These are phyloP conservation scores for Heterodera filipjevi DNA, from an alignment of 2,888 invertebrate genomes.

Conservation along the genomic window DNA sequence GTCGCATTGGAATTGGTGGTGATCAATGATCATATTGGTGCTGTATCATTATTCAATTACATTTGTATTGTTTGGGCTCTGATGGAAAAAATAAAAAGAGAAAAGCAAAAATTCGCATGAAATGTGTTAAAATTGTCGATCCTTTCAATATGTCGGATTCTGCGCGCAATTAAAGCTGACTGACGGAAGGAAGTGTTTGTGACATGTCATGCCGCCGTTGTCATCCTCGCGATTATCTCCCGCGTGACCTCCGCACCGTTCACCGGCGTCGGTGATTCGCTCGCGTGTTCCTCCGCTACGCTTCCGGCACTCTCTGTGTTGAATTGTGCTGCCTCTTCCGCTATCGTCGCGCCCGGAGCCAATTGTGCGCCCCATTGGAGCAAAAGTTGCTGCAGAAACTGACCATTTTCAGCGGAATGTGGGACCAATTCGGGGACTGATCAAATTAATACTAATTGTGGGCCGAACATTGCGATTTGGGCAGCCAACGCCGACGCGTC, in stretches of 20 bases:
- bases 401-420: background rate
- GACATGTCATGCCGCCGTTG: background rate
- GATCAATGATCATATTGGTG: background rate
- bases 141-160: background rate
- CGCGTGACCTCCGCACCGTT: background rate
- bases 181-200: background rate
- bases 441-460: background rate
- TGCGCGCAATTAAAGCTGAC: background rate
- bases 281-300: background rate
- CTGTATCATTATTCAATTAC: too few relatives aligned
- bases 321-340: background rate
- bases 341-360: background rate
- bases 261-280: background rate
- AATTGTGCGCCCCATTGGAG: slow-evolving; percentile 2
- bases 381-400: slow-evolving; percentile 3
- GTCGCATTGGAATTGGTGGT: background rate
- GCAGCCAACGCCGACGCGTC: background rate
- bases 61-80: background rate
- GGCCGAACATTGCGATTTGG: background rate
- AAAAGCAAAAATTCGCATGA: background rate
- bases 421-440: too few relatives aligned
- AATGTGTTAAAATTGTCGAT: background rate
- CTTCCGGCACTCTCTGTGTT: background rate
- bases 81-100: background rate
- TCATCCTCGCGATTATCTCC: background rate